Evolutionary conservation across 2,888 invertebrate species (phyloP).

Genomic region (Notodonta dromedarius): DNA sequence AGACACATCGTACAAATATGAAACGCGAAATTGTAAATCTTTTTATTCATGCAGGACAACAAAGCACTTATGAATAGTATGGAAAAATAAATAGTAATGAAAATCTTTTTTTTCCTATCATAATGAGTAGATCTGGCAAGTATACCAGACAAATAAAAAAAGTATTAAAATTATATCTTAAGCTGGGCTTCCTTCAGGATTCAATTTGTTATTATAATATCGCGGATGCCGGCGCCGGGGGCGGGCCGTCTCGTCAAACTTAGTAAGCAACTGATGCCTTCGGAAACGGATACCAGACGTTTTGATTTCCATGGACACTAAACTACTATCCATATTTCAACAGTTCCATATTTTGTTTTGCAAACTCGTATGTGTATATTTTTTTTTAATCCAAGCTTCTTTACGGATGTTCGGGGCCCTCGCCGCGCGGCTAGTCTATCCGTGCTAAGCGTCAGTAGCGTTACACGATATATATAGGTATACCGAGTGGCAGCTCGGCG

Average conservation of each 20-base stretch:
- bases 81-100: conserved; percentile 28
- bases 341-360: too few species aligned
- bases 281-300: conserved; percentile 3
- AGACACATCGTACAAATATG: too few species aligned
- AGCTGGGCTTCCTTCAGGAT: conserved; percentile 37
- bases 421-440: too few species aligned
- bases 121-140: conserved; percentile 19
- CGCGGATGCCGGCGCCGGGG: conserved; percentile 29
- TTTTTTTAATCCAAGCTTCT: too few species aligned
- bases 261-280: conserved; percentile 65
- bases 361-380: too few species aligned
- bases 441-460: too few species aligned
- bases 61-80: neutral
- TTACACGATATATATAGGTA: too few species aligned
- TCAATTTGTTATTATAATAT: conserved; percentile 55
- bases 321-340: neutral
- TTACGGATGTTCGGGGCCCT: too few species aligned
- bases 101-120: conserved; percentile 26
- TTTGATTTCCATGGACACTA: conserved; percentile 3
- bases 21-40: too few species aligned
- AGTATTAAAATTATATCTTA: conserved; percentile 43
- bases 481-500: too few species aligned
- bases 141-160: conserved; percentile 44
- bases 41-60: too few species aligned
- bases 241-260: conserved; percentile 49